Percentiles rank a stretch among this genome's conserved stretches.
phyloP scores from a whole-genome alignment of 2,113 vertebrate genomes.

The Cyanocitta stelleri region DNA sequence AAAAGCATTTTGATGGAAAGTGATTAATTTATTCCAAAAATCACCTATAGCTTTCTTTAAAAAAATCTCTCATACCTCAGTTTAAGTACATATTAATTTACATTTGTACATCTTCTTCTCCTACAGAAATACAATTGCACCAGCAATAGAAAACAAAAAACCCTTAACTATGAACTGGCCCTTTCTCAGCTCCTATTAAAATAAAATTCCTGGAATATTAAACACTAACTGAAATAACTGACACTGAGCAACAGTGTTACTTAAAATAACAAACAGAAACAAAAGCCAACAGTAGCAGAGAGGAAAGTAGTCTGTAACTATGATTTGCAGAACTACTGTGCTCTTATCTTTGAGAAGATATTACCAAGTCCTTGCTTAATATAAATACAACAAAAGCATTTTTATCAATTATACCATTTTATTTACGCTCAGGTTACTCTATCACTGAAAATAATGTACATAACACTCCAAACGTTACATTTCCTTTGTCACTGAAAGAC shows the following conservation, averaged over 20 bases:
- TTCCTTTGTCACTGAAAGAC: neutral
- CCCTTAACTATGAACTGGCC: neutral
- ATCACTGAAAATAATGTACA: neutral
- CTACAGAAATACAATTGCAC: neutral
- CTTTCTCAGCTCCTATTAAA: constrained; percentile 5
- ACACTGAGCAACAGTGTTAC: neutral
- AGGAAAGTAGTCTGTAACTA: neutral
- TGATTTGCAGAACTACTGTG: neutral
- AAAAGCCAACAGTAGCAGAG: neutral
- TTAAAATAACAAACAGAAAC: neutral
- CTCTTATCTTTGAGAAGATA: neutral
- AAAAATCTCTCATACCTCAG: neutral
- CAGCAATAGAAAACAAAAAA: neutral
- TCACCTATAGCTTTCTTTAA: neutral
- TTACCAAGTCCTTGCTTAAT: neutral
- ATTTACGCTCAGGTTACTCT: neutral
- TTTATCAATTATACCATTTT: neutral
- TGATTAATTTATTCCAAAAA: neutral
- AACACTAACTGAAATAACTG: neutral
- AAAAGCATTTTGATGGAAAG: neutral
- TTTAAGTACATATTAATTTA: neutral
- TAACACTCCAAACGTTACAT: neutral
- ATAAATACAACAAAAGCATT: neutral
- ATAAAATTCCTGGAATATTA: neutral
- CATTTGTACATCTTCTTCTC: neutral